Base-by-base conservation (phyloP, 2,888 invertebrate species). In the Thecocarcelia acutangulata region DNA sequence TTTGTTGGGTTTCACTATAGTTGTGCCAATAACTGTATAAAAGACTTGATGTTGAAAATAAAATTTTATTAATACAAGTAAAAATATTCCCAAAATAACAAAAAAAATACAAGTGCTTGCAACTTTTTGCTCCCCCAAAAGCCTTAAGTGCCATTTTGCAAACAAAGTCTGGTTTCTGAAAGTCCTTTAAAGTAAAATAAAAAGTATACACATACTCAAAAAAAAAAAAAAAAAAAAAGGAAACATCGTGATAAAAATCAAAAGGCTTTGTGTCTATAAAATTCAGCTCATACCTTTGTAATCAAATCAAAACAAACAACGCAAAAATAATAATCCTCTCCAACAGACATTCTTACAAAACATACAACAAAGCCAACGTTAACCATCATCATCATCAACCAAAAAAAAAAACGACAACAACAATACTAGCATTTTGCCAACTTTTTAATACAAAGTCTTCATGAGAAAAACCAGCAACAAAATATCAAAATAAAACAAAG, bases 221-320 rank as follows among this genome's bases (percentile, higher is more conserved):
- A 28, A 17, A 40, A 3, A 64, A 3, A 63, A n/a, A 52, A n/a
- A 42, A 61, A 28, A 17, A 40, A 3, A 64, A 3, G 56, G 11
- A 52, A 54, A 66, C 52, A 28, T 13, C 28, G 52, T 54, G 37
- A 17, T 63, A n/a, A 28, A 76, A 61, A 76, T 76, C 61, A 68
- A 72, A 69, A 56, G 46, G 52, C 50, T 69, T 82, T 82, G 82
- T 78, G 78, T 82, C 82, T 82, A 82, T 61, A 54, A 82, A 74
- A 82, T 52, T 66, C 37, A 42, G 33, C 78, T 78, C 82, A 82
- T 54, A 78, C 82, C 74, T 78, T 73, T 56, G 40, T 54, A 33
- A 63, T 48, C 50, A 63, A 77, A 66, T 46, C 37, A 59, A 72
- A 72, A 75, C 12, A 73, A 69, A 63, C 66, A 52, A 78, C 66